These are phyloP conservation scores for Ceuthmochares aereus DNA, from an alignment of 2,113 vertebrate genomes.

Conservation along the genomic window DNA sequence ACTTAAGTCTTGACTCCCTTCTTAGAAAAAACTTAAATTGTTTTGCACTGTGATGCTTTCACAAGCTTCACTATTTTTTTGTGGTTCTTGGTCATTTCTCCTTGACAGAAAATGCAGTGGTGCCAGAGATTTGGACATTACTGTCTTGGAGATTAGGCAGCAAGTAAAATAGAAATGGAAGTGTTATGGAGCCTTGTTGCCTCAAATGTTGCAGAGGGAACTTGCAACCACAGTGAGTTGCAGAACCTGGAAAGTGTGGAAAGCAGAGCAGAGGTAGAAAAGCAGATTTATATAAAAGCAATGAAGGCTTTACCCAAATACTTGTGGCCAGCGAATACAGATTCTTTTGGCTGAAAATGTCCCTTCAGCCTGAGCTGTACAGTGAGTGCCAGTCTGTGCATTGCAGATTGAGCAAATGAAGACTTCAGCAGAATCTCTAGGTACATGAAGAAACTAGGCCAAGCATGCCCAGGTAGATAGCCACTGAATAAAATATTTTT, in stretches of 20 bases:
- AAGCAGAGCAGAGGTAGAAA: neutral
- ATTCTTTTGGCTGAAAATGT: neutral
- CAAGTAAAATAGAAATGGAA: neutral
- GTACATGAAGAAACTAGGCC: slow-evolving; percentile 36
- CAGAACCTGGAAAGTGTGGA: neutral
- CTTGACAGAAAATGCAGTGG: neutral
- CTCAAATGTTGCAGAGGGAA: neutral
- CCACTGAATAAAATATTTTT: slow-evolving; percentile 35
- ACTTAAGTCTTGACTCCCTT: neutral
- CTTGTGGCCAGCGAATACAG: neutral
- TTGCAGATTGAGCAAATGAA: neutral
- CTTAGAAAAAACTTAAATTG: neutral
- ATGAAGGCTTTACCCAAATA: neutral
- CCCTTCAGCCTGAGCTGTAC: neutral
- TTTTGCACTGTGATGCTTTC: neutral
- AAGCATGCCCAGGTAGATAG: slow-evolving; percentile 36
- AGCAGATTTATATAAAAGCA: neutral
- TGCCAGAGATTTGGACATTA: neutral
- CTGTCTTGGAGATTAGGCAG: neutral
- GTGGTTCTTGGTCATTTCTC: neutral
- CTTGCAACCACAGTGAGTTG: neutral
- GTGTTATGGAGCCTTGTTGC: neutral
- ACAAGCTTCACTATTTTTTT: neutral
- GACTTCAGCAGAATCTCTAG: slow-evolving; percentile 38
- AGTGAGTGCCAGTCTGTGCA: neutral